These are phyloP conservation scores for Platalea minor DNA, from an alignment of 2,797 vertebrate genomes.

Conservation along the genomic window DNA sequence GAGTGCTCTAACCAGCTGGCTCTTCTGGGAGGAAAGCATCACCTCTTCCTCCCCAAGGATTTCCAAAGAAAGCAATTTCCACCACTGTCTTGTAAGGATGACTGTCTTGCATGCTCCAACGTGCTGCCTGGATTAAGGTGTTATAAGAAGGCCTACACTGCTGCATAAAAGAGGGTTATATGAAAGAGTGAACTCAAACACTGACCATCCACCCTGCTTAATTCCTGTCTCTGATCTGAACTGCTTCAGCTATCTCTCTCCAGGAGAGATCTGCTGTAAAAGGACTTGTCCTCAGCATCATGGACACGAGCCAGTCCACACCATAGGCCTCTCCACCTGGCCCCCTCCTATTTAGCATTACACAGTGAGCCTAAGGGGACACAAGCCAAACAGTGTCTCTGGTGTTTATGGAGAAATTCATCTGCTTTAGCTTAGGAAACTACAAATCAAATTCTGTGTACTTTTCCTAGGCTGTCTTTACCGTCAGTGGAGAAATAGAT, in stretches of 20 bases:
- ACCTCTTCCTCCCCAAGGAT: neutral
- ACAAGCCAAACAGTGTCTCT: neutral
- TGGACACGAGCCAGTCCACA: neutral
- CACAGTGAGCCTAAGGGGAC: neutral
- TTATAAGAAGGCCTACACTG: neutral
- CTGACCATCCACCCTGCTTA: neutral
- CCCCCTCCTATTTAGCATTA: neutral
- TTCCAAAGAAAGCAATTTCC: neutral
- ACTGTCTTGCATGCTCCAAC: neutral
- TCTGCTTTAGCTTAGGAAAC: neutral
- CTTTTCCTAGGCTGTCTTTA: neutral
- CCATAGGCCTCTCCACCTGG: neutral
- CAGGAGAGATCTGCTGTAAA: neutral
- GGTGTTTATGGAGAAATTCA: neutral
- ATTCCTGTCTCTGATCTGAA: neutral
- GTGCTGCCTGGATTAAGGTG: neutral
- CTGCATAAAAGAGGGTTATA: neutral
- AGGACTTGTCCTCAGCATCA: neutral
- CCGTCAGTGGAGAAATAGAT: neutral
- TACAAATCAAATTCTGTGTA: neutral
- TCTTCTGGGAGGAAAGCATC: neutral
- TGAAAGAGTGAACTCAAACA: neutral
- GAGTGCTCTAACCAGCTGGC: neutral
- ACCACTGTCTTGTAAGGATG: neutral
- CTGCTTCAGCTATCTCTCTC: neutral